A percentile compares a stretch with the other conserved stretches of the same genome.
These are phyloP conservation scores for Alectoris magna DNA, from an alignment of 2,797 vertebrate species.

Conservation along the genomic window DNA sequence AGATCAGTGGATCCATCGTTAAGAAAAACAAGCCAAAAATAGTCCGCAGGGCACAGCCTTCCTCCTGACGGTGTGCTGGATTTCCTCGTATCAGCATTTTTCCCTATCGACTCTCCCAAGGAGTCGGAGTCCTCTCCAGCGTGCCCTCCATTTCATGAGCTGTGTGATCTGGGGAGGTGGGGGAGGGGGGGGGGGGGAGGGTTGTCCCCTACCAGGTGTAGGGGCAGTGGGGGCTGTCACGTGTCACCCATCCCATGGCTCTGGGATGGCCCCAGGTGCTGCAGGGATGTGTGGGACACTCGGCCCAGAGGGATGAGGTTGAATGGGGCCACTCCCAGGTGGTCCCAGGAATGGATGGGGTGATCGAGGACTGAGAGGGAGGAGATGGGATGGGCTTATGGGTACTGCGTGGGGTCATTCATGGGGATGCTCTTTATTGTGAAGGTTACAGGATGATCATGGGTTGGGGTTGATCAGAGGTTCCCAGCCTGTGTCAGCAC, in stretches of 20 bases:
- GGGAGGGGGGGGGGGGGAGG: neutral
- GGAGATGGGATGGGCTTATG: neutral
- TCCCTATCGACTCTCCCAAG: neutral
- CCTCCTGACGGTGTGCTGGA: neutral
- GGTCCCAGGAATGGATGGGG: neutral
- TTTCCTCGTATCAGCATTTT: neutral
- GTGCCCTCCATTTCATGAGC: neutral
- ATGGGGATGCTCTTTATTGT: rapidly evolving
- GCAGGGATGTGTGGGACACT: rapidly evolving
- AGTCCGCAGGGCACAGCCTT: conserved; percentile 1
- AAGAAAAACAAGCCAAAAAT: conserved; percentile 55
- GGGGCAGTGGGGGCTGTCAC: neutral
- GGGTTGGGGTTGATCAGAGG: neutral
- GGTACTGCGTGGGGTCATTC: neutral
- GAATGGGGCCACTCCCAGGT: rapidly evolving
- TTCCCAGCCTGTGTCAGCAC: neutral
- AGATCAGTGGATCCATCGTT: conserved; percentile 50
- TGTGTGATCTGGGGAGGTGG: neutral
- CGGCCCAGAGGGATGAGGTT: neutral
- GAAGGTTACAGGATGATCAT: too few relatives aligned
- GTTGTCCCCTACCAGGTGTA: neutral
- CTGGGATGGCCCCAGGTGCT: neutral
- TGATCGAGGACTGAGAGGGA: neutral
- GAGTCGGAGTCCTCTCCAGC: neutral
- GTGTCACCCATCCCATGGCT: neutral